Conservation (phyloP, 2,113 vertebrate genomes). For the Nibea albiflora region DNA sequence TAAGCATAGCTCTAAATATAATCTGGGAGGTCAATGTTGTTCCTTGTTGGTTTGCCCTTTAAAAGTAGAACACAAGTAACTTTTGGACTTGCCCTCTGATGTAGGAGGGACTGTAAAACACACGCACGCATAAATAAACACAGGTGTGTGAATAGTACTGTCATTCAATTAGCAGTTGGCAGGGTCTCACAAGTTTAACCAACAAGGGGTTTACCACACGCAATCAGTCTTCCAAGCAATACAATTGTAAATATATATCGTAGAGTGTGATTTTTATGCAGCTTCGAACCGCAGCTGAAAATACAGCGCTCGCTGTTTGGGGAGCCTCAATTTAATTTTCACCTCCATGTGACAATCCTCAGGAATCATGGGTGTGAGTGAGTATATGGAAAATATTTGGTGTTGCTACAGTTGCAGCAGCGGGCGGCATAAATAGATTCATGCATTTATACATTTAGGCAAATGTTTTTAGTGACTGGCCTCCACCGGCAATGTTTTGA, state of each 20-base stretch:
- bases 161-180: slow-evolving; percentile 60
- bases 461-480: neutral
- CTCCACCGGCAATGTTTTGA: neutral
- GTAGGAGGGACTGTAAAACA: slow-evolving; percentile 30
- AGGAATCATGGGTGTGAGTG: slow-evolving; percentile 48
- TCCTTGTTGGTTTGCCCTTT: slow-evolving; percentile 65
- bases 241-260: slow-evolving; percentile 14
- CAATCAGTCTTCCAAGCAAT: slow-evolving; percentile 23
- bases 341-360: slow-evolving; percentile 72
- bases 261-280: slow-evolving; percentile 38
- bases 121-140: slow-evolving; percentile 9
- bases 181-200: slow-evolving; percentile 38
- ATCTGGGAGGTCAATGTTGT: slow-evolving; percentile 34
- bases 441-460: neutral
- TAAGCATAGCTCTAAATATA: slow-evolving; percentile 46
- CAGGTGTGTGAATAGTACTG: slow-evolving; percentile 46
- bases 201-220: slow-evolving; percentile 22
- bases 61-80: slow-evolving; percentile 61
- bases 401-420: slow-evolving; percentile 33
- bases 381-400: slow-evolving; percentile 42
- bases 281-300: slow-evolving; percentile 38
- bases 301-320: slow-evolving; percentile 65
- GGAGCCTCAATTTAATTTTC: slow-evolving; percentile 82
- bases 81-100: slow-evolving; percentile 55
- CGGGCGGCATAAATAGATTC: neutral